phyloP scores from a whole-genome alignment of 2,888 invertebrate species.

The Vandiemenella viatica region DNA sequence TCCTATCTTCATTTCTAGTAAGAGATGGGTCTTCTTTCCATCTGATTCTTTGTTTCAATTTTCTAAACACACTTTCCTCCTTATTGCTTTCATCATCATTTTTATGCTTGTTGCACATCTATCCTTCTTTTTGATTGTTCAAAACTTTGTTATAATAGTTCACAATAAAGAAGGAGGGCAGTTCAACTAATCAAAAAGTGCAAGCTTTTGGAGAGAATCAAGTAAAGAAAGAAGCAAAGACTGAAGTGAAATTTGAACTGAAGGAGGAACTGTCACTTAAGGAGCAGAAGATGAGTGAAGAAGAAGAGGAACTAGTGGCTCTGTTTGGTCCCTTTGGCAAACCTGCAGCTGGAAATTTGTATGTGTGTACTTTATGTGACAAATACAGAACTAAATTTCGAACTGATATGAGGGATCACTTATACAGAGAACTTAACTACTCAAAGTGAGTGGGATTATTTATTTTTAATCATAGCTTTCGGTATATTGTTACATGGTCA shows the following conservation, averaged over 20 bases:
- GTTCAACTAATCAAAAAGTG: no score
- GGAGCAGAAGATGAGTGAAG: neutral
- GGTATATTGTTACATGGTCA: neutral
- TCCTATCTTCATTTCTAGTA: no score
- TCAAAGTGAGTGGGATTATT: conserved; percentile 36
- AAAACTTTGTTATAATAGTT: no score
- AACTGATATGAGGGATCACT: conserved; percentile 46
- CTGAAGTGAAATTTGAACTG: no score
- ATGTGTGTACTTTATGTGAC: conserved; percentile 45
- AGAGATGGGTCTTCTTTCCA: no score
- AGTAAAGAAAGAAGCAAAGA: neutral
- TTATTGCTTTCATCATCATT: no score
- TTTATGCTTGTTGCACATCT: no score
- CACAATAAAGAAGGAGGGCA: no score
- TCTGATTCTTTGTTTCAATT: no score
- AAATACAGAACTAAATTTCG: conserved; percentile 39
- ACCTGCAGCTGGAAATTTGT: conserved; percentile 35
- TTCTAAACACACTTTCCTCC: no score
- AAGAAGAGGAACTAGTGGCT: conserved; percentile 8
- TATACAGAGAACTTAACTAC: conserved; percentile 50
- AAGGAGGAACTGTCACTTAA: no score
- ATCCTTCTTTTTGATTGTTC: neutral
- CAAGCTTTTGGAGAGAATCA: no score
- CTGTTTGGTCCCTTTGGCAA: conserved; percentile 30
- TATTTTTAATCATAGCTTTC: neutral